A percentile compares a stretch with the other conserved stretches of the same genome.
These are phyloP conservation scores for Oligia latruncula DNA, from an alignment of 2,888 invertebrate genomes.

Conservation along the genomic window DNA sequence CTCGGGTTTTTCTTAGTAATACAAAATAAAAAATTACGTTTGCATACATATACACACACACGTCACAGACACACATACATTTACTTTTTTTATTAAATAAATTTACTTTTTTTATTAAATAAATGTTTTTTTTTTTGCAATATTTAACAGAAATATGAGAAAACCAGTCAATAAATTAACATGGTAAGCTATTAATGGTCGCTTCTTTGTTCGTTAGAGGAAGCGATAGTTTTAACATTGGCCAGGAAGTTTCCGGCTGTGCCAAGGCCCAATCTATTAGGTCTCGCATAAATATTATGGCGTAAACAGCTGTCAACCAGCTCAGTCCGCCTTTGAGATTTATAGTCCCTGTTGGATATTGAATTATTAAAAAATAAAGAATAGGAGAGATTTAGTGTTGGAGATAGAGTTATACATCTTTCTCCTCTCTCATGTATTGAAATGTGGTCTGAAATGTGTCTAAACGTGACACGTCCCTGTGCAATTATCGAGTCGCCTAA, in stretches of 20 bases:
- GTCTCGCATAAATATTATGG: constrained; percentile 31
- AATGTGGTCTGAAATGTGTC: background rate
- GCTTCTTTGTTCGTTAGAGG: constrained; percentile 48
- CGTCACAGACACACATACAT: too few relatives aligned
- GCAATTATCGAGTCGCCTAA: background rate
- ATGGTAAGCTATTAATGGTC: constrained; percentile 18
- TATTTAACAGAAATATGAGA: background rate
- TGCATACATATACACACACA: too few relatives aligned
- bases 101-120: background rate
- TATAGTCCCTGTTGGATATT: background rate
- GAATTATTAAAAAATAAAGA: background rate
- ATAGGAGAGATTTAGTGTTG: background rate
- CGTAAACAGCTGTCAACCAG: constrained; percentile 8
- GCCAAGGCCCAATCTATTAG: constrained; percentile 47
- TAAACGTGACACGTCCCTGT: background rate
- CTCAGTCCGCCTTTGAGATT: background rate
- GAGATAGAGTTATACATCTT: background rate
- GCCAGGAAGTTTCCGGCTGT: constrained; percentile 26
- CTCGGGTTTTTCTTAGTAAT: background rate
- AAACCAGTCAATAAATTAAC: constrained; percentile 6
- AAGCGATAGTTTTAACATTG: constrained; percentile 37
- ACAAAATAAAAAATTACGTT: background rate
- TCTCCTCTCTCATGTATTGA: background rate
- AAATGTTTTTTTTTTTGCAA: background rate
- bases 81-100: too few relatives aligned